Percentiles rank a stretch among this genome's conserved stretches.
These are phyloP conservation scores for Parotia lawesii DNA, from an alignment of 2,113 vertebrate genomes.

Conservation along the genomic window DNA sequence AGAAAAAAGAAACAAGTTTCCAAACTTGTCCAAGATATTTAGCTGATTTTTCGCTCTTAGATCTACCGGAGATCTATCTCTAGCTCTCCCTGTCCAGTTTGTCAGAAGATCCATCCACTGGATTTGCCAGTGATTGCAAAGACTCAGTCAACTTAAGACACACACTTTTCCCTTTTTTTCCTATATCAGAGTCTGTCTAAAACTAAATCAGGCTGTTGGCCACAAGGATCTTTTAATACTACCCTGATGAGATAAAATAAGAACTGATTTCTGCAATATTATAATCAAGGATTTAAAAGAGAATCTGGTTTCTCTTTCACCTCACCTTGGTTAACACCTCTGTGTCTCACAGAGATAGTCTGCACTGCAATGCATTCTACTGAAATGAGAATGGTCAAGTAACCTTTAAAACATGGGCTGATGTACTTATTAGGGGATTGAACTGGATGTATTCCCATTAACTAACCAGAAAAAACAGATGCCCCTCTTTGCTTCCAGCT, in stretches of 20 bases:
- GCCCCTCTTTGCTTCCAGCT: background rate
- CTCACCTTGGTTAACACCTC: background rate
- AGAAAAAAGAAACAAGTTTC: conserved; percentile 17
- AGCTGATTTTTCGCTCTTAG: background rate
- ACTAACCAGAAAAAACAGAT: background rate
- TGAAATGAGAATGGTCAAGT: background rate
- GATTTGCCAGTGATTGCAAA: background rate
- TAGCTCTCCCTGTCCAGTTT: background rate
- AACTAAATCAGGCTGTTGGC: background rate
- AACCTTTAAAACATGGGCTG: background rate
- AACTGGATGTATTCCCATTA: background rate
- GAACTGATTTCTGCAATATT: background rate
- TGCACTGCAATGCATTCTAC: background rate
- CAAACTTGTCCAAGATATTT: background rate
- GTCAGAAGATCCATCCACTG: background rate
- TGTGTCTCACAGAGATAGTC: background rate
- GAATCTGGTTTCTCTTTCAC: background rate
- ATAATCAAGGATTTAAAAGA: background rate
- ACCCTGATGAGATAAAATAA: background rate
- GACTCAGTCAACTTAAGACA: accelerated
- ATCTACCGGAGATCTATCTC: background rate
- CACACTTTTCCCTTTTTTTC: background rate
- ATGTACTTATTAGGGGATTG: background rate
- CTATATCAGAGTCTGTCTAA: background rate
- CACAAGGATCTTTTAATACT: background rate